Percentiles rank a stretch among this genome's conserved stretches.
phyloP scores from a whole-genome alignment of 2,888 invertebrate species.

The Netelia inedita region DNA sequence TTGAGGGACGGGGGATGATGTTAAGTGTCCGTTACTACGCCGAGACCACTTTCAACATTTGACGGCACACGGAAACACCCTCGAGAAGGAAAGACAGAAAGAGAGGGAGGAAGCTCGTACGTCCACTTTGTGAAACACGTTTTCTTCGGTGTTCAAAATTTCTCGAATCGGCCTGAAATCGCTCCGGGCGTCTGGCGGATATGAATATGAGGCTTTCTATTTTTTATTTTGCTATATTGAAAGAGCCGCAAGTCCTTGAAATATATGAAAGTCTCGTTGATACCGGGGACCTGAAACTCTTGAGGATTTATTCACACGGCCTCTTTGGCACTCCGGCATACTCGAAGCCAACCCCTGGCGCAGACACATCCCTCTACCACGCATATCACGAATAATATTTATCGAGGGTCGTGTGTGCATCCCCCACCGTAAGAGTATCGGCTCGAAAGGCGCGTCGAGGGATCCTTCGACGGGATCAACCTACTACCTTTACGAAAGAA shows the following conservation, averaged over 20 bases:
- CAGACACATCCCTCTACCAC: neutral
- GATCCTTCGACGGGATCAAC: neutral
- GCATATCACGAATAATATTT: slow-evolving; percentile 49
- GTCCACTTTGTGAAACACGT: neutral
- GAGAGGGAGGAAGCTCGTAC: neutral
- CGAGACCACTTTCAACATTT: neutral
- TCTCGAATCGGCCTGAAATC: neutral
- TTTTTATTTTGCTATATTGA: neutral
- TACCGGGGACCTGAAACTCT: slow-evolving; percentile 25
- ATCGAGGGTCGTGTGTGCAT: slow-evolving; percentile 34
- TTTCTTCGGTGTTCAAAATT: neutral
- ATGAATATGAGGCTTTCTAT: neutral
- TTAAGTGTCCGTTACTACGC: neutral
- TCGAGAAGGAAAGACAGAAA: neutral
- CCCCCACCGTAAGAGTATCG: slow-evolving; percentile 30
- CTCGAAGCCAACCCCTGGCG: neutral
- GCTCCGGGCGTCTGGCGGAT: neutral
- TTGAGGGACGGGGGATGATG: neutral
- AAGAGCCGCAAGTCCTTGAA: neutral
- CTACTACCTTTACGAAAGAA: neutral
- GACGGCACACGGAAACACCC: neutral
- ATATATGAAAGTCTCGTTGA: slow-evolving; percentile 40
- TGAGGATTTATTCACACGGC: slow-evolving; percentile 25
- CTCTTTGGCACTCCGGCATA: slow-evolving; percentile 7
- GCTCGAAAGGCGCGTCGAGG: slow-evolving; percentile 21